Percentiles rank a stretch among this genome's conserved stretches.
Evolutionary conservation across 2,113 vertebrate species (phyloP).

Genomic region (Pseudopodoces humilis): DNA sequence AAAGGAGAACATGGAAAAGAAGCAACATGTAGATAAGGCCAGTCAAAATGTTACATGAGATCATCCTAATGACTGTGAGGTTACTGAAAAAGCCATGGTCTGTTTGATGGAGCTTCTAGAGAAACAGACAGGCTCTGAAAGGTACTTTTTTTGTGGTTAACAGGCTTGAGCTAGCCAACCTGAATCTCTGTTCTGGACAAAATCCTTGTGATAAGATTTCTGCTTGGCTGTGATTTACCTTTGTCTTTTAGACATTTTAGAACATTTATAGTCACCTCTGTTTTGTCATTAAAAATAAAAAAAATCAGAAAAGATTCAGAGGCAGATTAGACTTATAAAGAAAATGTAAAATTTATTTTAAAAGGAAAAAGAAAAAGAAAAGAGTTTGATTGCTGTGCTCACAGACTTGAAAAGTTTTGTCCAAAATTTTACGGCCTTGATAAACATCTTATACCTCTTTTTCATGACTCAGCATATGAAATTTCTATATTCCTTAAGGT

Average conservation of each 20-base stretch:
- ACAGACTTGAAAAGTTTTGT: neutral
- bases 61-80: neutral
- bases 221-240: neutral
- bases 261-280: neutral
- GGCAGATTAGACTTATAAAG: neutral
- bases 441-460: neutral
- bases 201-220: neutral
- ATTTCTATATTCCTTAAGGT: neutral
- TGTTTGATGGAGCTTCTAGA: neutral
- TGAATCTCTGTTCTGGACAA: neutral
- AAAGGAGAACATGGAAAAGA: neutral
- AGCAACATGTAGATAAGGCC: neutral
- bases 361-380: neutral
- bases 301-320: neutral
- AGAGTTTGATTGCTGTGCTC: neutral
- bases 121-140: neutral
- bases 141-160: neutral
- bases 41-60: neutral
- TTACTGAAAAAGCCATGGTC: neutral
- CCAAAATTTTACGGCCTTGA: neutral
- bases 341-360: neutral
- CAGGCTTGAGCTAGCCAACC: neutral
- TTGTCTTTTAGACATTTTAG: neutral
- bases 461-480: neutral
- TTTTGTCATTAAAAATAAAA: neutral